Base-by-base conservation (phyloP, 35 echinoderm and acorn worm species). In the Heliocidaris erythrogramma region DNA sequence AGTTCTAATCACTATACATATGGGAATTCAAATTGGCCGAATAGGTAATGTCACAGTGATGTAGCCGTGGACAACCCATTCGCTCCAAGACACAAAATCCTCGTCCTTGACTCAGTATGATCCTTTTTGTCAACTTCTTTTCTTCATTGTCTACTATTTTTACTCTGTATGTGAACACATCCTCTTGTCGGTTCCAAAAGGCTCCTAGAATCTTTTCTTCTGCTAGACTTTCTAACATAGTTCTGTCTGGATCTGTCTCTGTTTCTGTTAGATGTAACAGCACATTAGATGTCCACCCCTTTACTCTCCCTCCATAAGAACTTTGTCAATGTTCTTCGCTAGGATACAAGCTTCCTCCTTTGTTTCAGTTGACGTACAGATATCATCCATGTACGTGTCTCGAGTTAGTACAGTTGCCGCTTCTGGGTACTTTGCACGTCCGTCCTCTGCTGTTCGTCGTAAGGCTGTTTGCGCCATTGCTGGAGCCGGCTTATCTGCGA, bases 371-470 rank as follows among this genome's bases (percentile, higher is more conserved):
- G 97, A 98, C 30, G 85, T 27, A 90, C 97, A 98, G 18, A 96
- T 98, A 88, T 98, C 96, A 95, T 96, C 97, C 97, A 98, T 98
- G 31, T 13, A n/a, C n/a, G n/a, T n/a, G n/a, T n/a, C n/a, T n/a
- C n/a, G n/a, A n/a, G n/a, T n/a, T n/a, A n/a, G n/a, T n/a, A n/a
- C n/a, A n/a, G n/a, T n/a, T n/a, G n/a, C n/a, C n/a, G n/a, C n/a
- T n/a, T n/a, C n/a, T n/a, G n/a, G n/a, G n/a, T n/a, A n/a, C n/a
- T n/a, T n/a, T n/a, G n/a, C n/a, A n/a, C n/a, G n/a, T n/a, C n/a
- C n/a, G n/a, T n/a, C n/a, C n/a, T n/a, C n/a, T n/a, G 95, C 97
- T 87, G 97, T 96, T 27, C 86, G 86, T 49, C 47, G 32, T 32
- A 97, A 69, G 4, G 94, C 95, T 48, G 92, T 94, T 49, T 97